Conservation (phyloP, 2,797 vertebrate genomes). For the Manis pentadactyla region DNA sequence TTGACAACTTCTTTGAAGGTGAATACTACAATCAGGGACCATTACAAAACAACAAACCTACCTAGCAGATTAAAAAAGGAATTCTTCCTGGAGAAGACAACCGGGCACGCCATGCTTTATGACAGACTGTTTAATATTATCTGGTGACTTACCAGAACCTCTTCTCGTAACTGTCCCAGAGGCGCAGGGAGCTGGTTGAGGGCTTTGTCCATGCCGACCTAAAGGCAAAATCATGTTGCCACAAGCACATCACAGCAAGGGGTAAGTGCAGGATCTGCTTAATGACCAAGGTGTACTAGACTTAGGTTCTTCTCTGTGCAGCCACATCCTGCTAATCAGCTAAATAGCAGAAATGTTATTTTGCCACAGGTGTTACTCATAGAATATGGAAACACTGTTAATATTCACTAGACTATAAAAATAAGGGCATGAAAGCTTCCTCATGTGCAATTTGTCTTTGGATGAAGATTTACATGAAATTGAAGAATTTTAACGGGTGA, state of each 20-base stretch:
- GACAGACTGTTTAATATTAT: neutral
- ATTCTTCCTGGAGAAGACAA: neutral
- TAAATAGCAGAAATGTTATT: neutral
- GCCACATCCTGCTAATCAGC: neutral
- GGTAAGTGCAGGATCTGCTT: neutral
- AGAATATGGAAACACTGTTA: neutral
- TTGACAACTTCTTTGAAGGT: neutral
- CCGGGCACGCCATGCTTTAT: fast-evolving
- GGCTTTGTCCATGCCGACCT: slow-evolving; percentile 99
- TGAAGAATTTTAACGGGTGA: neutral
- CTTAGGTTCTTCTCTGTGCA: neutral
- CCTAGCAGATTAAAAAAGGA: neutral
- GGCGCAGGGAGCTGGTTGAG: slow-evolving; percentile 98
- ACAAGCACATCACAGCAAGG: slow-evolving; percentile 34
- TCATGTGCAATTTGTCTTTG: neutral
- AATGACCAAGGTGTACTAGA: neutral
- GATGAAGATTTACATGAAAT: neutral
- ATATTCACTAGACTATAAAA: neutral
- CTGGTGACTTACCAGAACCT: slow-evolving; percentile 93
- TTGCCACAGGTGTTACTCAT: neutral
- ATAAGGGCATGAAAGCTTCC: neutral
- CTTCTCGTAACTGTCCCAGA: slow-evolving; percentile 95
- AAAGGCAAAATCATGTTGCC: slow-evolving; percentile 67
- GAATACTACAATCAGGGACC: neutral
- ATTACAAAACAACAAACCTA: neutral